These are phyloP conservation scores for Bombus confusus DNA, from an alignment of 1,140 invertebrate species.

Conservation along the genomic window DNA sequence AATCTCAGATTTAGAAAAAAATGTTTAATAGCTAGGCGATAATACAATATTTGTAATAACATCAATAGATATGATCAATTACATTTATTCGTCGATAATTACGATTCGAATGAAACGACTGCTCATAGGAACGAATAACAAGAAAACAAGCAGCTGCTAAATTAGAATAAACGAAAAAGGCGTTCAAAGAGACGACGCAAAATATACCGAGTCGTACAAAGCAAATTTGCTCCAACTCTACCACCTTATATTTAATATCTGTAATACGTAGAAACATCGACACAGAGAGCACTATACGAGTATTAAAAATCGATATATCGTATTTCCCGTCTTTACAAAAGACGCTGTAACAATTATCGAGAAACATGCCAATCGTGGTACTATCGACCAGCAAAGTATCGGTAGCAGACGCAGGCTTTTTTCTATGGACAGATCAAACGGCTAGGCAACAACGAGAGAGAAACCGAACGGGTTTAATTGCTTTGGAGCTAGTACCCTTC, in stretches of 20 bases:
- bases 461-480: conserved; percentile 34
- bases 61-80: no score
- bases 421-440: conserved; percentile 42
- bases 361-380: conserved; percentile 1
- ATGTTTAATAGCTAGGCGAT: no score
- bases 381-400: conserved; percentile 59
- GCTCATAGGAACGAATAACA: not conserved
- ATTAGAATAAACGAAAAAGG: not conserved
- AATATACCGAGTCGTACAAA: not conserved
- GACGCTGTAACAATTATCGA: conserved; percentile 55
- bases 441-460: conserved; percentile 9
- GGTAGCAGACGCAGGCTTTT: conserved; percentile 39
- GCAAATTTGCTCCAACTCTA: not conserved
- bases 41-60: no score
- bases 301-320: no score
- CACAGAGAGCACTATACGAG: no score
- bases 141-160: not conserved
- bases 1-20: no score
- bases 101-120: not conserved
- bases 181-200: not conserved
- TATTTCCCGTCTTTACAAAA: conserved; percentile 25
- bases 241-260: not conserved
- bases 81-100: no score
- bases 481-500: conserved; percentile 11
- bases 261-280: no score